Conservation (phyloP, 2,113 vertebrate species). For the Hippolais icterina region DNA sequence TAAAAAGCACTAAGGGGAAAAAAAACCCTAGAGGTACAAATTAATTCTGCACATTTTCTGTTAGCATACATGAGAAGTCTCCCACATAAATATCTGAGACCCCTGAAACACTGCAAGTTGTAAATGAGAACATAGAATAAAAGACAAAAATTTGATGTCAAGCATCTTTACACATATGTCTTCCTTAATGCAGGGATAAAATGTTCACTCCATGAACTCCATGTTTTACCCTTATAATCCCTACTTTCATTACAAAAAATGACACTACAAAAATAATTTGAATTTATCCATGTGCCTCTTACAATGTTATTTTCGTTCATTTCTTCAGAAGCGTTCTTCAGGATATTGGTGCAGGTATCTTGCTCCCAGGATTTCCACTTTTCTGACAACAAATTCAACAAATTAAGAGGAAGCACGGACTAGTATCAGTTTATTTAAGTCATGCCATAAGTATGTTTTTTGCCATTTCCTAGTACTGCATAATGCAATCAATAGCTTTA, state of each 20-base stretch:
- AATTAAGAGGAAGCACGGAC: not conserved
- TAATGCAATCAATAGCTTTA: conserved; percentile 19
- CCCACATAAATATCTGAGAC: not conserved
- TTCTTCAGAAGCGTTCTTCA: not conserved
- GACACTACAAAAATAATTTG: not conserved
- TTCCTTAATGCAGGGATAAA: not conserved
- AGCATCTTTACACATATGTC: not conserved
- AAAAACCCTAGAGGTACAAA: not conserved
- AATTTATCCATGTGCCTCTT: not conserved
- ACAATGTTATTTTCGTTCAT: not conserved
- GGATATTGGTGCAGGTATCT: not conserved
- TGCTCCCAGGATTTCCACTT: not conserved
- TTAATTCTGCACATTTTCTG: not conserved
- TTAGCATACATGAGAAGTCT: not conserved
- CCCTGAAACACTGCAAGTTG: not conserved
- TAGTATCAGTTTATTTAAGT: not conserved
- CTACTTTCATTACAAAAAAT: not conserved
- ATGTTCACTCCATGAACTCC: not conserved
- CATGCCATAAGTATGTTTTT: not conserved
- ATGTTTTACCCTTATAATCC: not conserved
- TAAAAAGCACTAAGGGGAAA: not conserved
- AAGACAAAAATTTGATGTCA: not conserved
- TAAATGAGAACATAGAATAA: not conserved
- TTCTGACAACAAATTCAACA: not conserved
- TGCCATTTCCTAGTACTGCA: not conserved